A percentile compares a stretch with the other conserved stretches of the same genome.
phyloP scores from a whole-genome alignment of 2,888 invertebrate species.

The Pasiphila rectangulata region DNA sequence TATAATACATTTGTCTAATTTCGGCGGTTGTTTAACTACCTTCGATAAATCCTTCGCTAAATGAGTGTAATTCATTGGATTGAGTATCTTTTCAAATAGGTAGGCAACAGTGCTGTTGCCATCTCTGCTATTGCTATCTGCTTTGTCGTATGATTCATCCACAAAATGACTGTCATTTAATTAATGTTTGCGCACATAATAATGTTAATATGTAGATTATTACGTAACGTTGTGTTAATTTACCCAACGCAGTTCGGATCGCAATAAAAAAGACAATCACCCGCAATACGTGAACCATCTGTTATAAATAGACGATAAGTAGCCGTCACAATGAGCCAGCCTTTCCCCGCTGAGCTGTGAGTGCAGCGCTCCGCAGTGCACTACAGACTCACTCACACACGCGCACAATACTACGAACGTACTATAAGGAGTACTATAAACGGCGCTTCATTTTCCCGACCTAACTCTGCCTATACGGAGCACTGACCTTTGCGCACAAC shows the following conservation, averaged over 20 bases:
- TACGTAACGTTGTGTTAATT: too few species aligned
- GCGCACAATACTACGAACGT: constrained; percentile 63
- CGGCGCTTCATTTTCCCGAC: constrained; percentile 69
- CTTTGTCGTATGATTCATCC: neutral
- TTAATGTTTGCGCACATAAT: too few species aligned
- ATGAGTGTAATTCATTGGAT: neutral
- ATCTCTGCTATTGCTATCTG: neutral
- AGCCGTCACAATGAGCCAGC: constrained; percentile 13
- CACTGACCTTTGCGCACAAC: constrained; percentile 30
- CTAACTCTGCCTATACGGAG: constrained; percentile 58
- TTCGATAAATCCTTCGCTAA: neutral
- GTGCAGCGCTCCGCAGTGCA: constrained; percentile 48
- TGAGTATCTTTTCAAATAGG: neutral
- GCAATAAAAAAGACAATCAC: too few species aligned
- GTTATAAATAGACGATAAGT: too few species aligned
- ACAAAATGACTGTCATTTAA: neutral
- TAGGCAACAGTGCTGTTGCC: neutral
- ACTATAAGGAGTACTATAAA: constrained; percentile 74
- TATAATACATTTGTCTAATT: constrained; percentile 3
- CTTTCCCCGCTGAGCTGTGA: constrained; percentile 5
- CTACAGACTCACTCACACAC: constrained; percentile 46
- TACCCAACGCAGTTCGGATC: too few species aligned
- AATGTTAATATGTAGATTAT: too few species aligned
- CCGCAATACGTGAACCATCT: too few species aligned
- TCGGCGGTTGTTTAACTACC: neutral